Evolutionary conservation across 2,888 invertebrate genomes (phyloP).

Genomic region (Heliconius erato): DNA sequence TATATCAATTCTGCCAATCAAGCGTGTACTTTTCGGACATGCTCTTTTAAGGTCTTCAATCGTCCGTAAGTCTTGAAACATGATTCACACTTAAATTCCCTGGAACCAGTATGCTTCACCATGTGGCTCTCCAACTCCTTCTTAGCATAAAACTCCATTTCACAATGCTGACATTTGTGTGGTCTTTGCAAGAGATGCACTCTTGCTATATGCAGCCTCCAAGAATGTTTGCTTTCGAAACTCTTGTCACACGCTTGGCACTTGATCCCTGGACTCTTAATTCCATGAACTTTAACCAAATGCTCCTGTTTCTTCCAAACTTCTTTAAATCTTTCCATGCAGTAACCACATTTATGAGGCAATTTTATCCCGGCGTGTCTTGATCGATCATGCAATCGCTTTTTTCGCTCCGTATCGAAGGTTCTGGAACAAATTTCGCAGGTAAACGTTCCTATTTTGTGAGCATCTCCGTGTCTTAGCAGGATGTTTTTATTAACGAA

Average conservation of each 20-base stretch:
- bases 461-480: constrained; percentile 66
- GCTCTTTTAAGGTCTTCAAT: constrained; percentile 68
- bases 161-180: constrained; percentile 63
- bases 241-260: constrained; percentile 67
- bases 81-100: constrained; percentile 65
- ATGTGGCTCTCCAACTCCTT: constrained; percentile 64
- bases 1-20: constrained; percentile 1
- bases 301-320: constrained; percentile 64
- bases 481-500: constrained; percentile 58
- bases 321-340: constrained; percentile 64
- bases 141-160: constrained; percentile 65
- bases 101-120: constrained; percentile 66
- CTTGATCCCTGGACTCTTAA: constrained; percentile 58
- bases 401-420: constrained; percentile 77
- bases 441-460: constrained; percentile 67
- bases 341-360: constrained; percentile 64
- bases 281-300: constrained; percentile 60
- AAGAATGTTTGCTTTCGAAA: constrained; percentile 61
- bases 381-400: constrained; percentile 75
- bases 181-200: constrained; percentile 68
- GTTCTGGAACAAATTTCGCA: constrained; percentile 76
- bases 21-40: constrained; percentile 58
- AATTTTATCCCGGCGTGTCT: constrained; percentile 66
- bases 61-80: constrained; percentile 66
- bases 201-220: constrained; percentile 65